Evolutionary conservation across 2,797 vertebrate species (phyloP).

Genomic region (Miichthys miiuy): DNA sequence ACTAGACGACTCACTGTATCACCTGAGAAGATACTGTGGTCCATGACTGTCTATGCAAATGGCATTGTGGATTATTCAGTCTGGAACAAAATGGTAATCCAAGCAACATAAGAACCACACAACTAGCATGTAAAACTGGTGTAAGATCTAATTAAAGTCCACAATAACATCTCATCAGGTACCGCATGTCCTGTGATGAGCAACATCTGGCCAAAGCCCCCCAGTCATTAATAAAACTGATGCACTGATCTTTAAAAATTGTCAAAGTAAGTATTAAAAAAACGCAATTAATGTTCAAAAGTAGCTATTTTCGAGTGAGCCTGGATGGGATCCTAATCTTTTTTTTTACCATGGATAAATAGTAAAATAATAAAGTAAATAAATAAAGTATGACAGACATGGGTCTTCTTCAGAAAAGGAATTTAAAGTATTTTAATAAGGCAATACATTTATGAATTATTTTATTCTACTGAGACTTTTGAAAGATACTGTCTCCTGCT

Average conservation of each 20-base stretch:
- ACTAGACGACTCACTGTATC: too few relatives aligned
- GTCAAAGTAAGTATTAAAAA: background rate
- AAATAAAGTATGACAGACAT: too few relatives aligned
- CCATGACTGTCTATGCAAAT: too few relatives aligned
- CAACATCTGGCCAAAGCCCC: background rate
- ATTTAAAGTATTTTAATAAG: background rate
- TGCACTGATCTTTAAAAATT: background rate
- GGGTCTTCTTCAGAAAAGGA: background rate
- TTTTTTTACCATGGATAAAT: background rate
- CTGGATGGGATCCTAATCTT: background rate
- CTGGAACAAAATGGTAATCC: background rate
- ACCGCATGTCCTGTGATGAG: conserved; percentile 7
- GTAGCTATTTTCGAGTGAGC: background rate
- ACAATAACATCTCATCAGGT: background rate
- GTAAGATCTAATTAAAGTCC: background rate
- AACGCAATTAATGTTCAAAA: background rate
- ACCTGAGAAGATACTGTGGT: too few relatives aligned
- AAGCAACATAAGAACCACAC: background rate
- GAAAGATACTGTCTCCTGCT: background rate
- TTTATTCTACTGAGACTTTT: background rate
- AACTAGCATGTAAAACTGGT: too few relatives aligned
- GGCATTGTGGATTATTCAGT: too few relatives aligned
- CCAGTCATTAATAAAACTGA: background rate
- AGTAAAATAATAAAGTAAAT: too few relatives aligned
- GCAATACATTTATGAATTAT: conserved; percentile 10